Conservation (phyloP, 1,140 invertebrate genomes). For the Geopemphigus sp. region DNA sequence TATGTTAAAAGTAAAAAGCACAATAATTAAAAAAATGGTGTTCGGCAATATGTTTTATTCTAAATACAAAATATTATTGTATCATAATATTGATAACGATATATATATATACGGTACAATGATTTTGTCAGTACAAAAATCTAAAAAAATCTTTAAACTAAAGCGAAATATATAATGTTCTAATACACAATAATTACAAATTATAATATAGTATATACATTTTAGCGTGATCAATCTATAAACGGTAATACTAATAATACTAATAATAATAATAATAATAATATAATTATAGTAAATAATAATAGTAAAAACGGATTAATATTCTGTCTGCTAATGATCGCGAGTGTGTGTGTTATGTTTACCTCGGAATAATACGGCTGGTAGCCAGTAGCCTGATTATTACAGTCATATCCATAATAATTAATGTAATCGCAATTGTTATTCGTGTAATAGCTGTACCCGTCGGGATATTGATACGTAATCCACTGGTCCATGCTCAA, state of each 20-base stretch:
- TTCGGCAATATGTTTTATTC: neutral
- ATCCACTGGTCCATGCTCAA: conserved; percentile 49
- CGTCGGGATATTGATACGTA: conserved; percentile 45
- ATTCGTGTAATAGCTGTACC: conserved; percentile 40
- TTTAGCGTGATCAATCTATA: conserved; percentile 3
- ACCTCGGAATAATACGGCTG: conserved; percentile 24
- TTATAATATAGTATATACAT: neutral
- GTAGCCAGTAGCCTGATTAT: conserved; percentile 3
- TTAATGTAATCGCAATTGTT: conserved; percentile 20
- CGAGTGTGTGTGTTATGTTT: neutral
- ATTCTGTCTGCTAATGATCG: neutral
- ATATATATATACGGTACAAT: conserved; percentile 5
- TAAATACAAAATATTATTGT: neutral
- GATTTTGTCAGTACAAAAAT: neutral
- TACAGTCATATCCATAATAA: conserved; percentile 3
- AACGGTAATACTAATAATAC: neutral
- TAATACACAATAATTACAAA: neutral
- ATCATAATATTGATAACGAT: conserved; percentile 4
- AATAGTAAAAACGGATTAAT: neutral
- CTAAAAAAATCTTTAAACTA: conserved; percentile 1
- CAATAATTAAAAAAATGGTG: neutral
- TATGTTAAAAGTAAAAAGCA: conserved; percentile 1
- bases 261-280: neutral
- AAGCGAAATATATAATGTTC: neutral
- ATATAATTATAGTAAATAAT: conserved; percentile 11